Percentiles rank a stretch among this genome's conserved stretches.
These are phyloP conservation scores for Leptopilina syphax DNA, from an alignment of 2,888 invertebrate species.

Conservation along the genomic window DNA sequence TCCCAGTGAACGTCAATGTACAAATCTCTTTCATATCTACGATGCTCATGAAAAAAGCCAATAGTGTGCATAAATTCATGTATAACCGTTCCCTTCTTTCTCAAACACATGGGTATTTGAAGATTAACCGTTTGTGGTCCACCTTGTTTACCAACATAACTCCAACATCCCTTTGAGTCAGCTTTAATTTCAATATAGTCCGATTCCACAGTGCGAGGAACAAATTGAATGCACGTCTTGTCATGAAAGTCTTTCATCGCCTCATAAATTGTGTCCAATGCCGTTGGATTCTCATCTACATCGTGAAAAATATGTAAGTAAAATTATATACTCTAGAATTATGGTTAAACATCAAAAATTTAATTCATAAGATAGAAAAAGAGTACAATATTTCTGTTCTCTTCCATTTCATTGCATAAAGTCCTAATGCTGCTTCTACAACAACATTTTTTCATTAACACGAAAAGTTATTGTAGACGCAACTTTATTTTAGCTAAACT, in stretches of 20 bases:
- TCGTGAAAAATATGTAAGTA: neutral
- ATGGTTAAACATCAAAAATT: too few species aligned
- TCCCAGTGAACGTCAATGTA: slow-evolving; percentile 83
- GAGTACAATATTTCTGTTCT: too few species aligned
- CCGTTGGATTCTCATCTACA: slow-evolving; percentile 78
- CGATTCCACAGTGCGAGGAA: slow-evolving; percentile 79
- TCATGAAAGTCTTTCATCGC: slow-evolving; percentile 88
- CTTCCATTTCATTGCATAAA: too few species aligned
- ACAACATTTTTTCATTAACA: too few species aligned
- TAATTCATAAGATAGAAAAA: too few species aligned
- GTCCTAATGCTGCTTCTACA: too few species aligned
- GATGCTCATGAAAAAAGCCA: slow-evolving; percentile 91
- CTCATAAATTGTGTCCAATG: slow-evolving; percentile 80
- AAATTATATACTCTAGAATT: neutral
- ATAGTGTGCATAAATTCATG: slow-evolving; percentile 89
- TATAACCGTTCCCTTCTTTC: slow-evolving; percentile 85
- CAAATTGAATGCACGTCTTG: slow-evolving; percentile 86
- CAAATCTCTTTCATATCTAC: slow-evolving; percentile 85
- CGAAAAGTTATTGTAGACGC: too few species aligned
- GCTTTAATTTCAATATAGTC: slow-evolving; percentile 86
- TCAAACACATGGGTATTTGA: slow-evolving; percentile 85
- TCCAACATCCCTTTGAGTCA: slow-evolving; percentile 88
- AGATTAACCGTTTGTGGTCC: slow-evolving; percentile 85
- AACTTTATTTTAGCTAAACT: too few species aligned
- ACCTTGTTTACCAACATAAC: slow-evolving; percentile 86